phyloP scores from a whole-genome alignment of 92 coral and sea anemone species.

The Zoanthus gigantus region DNA sequence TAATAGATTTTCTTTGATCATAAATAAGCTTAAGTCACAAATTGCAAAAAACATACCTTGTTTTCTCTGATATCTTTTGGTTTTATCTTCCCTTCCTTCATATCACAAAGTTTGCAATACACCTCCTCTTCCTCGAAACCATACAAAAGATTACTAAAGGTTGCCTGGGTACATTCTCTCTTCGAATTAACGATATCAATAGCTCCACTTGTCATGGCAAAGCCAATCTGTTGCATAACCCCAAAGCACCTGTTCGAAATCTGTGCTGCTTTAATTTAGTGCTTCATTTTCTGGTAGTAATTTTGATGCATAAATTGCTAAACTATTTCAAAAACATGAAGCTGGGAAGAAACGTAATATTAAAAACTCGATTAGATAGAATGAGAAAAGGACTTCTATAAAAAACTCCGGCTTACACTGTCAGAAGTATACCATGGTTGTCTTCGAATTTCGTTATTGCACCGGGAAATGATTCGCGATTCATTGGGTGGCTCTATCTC shows the following conservation, averaged over 20 bases:
- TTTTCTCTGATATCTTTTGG: conserved; percentile 23
- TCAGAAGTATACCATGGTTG: conserved; percentile 8
- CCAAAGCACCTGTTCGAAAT: conserved; percentile 14
- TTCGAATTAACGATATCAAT: conserved; percentile 10
- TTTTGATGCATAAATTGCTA: not conserved
- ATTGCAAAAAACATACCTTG: not conserved
- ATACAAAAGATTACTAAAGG: not conserved
- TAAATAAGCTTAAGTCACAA: not conserved
- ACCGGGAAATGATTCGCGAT: not conserved
- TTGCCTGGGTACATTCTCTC: not conserved
- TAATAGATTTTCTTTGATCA: not conserved
- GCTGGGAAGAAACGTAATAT: not conserved
- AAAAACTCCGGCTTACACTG: not conserved
- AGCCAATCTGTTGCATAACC: conserved; percentile 3
- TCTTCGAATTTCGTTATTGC: not conserved
- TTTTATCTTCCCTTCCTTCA: conserved; percentile 18
- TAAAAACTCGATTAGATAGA: not conserved
- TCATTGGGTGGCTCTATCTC: not conserved
- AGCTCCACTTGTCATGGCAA: conserved; percentile 22
- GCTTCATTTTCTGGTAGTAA: conserved; percentile 18
- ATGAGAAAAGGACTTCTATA: not conserved
- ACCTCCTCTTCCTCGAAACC: conserved; percentile 6
- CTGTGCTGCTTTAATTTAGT: not conserved
- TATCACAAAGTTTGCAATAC: conserved; percentile 24
- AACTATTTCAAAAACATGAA: not conserved